These are phyloP conservation scores for Anhinga rufa DNA, from an alignment of 2,113 vertebrate genomes.

Conservation along the genomic window DNA sequence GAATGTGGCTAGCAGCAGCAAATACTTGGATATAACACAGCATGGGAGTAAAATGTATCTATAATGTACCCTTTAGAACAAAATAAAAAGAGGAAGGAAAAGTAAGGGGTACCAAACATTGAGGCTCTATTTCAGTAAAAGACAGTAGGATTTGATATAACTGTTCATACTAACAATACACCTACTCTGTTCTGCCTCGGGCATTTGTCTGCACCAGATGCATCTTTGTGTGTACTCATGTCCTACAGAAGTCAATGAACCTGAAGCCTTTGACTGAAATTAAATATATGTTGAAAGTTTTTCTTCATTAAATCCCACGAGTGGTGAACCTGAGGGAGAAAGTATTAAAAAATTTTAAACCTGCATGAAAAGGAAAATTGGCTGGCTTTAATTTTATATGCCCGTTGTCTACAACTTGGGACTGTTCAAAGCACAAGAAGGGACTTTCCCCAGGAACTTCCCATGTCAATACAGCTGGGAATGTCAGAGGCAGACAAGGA, in stretches of 20 bases:
- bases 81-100: not conserved
- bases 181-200: not conserved
- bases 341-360: not conserved
- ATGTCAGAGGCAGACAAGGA: not conserved
- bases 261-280: not conserved
- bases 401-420: not conserved
- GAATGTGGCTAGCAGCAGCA: constrained; percentile 16
- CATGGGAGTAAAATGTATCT: not conserved
- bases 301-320: not conserved
- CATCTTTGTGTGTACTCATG: not conserved
- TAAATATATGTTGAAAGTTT: not conserved
- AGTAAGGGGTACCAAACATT: not conserved
- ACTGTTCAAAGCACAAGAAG: not conserved
- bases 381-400: not conserved
- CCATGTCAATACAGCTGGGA: not conserved
- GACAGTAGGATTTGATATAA: not conserved
- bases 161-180: not conserved
- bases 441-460: not conserved
- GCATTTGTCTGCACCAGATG: not conserved
- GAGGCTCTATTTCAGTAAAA: not conserved
- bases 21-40: not conserved
- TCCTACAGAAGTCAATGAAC: not conserved
- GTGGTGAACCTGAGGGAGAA: not conserved
- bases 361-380: not conserved
- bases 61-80: not conserved